Percentiles rank a stretch among this genome's conserved stretches.
Evolutionary conservation across 1,140 invertebrate species (phyloP).

Genomic region (Coptotermes formosanus): DNA sequence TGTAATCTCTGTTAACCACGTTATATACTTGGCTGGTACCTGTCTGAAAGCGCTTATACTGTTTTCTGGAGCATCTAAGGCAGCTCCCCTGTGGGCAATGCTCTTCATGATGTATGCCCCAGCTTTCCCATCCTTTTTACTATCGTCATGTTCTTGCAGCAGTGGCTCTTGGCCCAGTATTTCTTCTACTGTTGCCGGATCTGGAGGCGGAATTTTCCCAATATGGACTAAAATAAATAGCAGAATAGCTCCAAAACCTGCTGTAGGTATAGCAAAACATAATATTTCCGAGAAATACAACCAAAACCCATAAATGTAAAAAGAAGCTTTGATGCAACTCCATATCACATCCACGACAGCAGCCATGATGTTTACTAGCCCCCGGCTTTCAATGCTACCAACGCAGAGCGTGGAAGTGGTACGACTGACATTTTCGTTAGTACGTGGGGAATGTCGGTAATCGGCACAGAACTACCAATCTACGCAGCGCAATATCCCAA

Average conservation of each 20-base stretch:
- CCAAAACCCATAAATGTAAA: slow-evolving; percentile 30
- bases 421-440: not conserved
- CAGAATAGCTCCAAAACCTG: slow-evolving; percentile 38
- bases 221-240: slow-evolving; percentile 38
- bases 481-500: too few relatives aligned
- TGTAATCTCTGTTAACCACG: too few relatives aligned
- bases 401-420: too few relatives aligned
- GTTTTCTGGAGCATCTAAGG: slow-evolving; percentile 72
- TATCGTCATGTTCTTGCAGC: slow-evolving; percentile 38
- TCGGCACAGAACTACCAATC: too few relatives aligned
- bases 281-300: slow-evolving; percentile 33
- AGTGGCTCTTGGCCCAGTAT: slow-evolving; percentile 50
- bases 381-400: not conserved
- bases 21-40: slow-evolving; percentile 45
- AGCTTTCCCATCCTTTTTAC: slow-evolving; percentile 38
- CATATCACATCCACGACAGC: not conserved
- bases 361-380: slow-evolving; percentile 25
- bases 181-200: slow-evolving; percentile 43
- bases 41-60: slow-evolving; percentile 66
- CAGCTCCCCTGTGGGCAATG: slow-evolving; percentile 67
- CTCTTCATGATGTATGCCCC: slow-evolving; percentile 48
- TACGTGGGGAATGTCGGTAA: too few relatives aligned
- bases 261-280: slow-evolving; percentile 40
- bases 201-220: slow-evolving; percentile 44
- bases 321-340: slow-evolving; percentile 19